A percentile compares a stretch with the other conserved stretches of the same genome.
Conservation (phyloP, 2,113 vertebrate species). For the Muntiacus muntjak region DNA sequence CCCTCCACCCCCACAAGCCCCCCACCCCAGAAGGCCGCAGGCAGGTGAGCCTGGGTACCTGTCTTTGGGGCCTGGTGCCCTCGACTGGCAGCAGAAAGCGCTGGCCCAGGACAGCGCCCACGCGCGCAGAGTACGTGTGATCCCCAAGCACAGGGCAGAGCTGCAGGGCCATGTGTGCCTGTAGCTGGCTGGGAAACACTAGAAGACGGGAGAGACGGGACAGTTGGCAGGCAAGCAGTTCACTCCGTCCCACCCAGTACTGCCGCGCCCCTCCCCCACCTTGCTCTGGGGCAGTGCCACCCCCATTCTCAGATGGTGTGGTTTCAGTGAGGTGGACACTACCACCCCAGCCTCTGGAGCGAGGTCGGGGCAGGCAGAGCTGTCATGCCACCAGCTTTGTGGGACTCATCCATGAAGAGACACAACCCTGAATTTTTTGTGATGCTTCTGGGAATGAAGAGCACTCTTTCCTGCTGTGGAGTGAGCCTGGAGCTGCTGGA, state of each 20-base stretch:
- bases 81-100: conserved; percentile 73
- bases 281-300: background rate
- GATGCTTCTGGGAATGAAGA: background rate
- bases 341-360: too few species aligned
- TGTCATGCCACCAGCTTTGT: background rate
- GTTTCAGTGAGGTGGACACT: background rate
- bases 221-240: background rate
- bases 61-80: background rate
- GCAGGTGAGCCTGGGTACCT: conserved; percentile 63
- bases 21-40: background rate
- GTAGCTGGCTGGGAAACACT: conserved; percentile 81
- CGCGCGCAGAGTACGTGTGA: conserved; percentile 65
- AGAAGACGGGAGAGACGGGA: background rate
- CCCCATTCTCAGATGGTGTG: background rate
- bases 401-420: background rate
- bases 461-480: background rate
- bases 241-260: background rate
- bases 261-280: background rate
- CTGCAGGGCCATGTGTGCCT: conserved; percentile 76
- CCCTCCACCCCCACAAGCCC: background rate
- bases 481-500: background rate
- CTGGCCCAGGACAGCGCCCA: conserved; percentile 80
- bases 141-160: conserved; percentile 81
- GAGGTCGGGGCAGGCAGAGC: background rate
- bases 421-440: background rate